Evolutionary conservation across 2,113 vertebrate species (phyloP).

Genomic region (Corythornis madagascariensis): DNA sequence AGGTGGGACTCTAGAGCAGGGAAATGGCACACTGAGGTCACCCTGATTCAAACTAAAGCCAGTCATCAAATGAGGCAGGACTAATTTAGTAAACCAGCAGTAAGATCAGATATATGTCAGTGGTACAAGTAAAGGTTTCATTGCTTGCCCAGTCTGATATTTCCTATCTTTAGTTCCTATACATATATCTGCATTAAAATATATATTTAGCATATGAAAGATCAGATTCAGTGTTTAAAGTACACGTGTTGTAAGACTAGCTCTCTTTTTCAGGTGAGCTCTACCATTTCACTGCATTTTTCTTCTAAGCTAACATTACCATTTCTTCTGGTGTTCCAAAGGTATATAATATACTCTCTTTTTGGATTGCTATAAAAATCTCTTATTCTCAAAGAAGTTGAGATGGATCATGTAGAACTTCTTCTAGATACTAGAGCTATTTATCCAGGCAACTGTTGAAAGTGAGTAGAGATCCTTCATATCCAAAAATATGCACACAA

Average conservation of each 20-base stretch:
- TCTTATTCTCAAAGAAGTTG: not conserved
- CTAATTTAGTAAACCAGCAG: not conserved
- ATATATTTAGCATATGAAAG: not conserved
- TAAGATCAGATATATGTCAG: not conserved
- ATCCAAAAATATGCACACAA: rapidly evolving
- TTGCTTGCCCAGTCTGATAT: not conserved
- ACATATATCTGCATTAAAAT: not conserved
- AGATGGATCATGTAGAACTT: not conserved
- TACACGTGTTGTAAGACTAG: not conserved
- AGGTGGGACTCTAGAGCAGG: not conserved
- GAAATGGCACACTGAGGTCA: not conserved
- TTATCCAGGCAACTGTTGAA: not conserved
- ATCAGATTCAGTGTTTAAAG: not conserved
- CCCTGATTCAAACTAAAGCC: not conserved
- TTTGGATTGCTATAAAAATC: not conserved
- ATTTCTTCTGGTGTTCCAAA: not conserved
- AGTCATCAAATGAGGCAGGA: not conserved
- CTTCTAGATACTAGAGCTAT: not conserved
- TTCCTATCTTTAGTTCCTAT: not conserved
- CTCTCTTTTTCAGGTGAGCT: not conserved
- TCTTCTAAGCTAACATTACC: not conserved
- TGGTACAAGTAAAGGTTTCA: not conserved
- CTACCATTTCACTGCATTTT: not conserved
- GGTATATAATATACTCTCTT: not conserved
- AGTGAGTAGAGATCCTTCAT: not conserved